Conservation (phyloP, 2,888 invertebrate species). For the Iselma pallidipennis region DNA sequence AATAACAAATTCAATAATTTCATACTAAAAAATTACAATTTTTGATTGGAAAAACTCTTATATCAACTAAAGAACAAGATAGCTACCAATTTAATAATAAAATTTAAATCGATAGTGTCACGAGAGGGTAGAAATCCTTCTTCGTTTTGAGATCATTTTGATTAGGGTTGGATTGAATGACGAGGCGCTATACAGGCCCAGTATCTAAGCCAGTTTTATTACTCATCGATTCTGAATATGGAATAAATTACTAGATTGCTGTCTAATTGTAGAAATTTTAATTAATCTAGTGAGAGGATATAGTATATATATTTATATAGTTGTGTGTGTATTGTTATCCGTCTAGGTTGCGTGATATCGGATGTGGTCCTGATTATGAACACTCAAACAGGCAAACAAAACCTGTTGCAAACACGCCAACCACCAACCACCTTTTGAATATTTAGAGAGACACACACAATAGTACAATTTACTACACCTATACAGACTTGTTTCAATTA, state of each 20-base stretch:
- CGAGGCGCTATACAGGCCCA: too few species aligned
- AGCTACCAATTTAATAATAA: not conserved
- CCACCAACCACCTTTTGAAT: constrained; percentile 20
- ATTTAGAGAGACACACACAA: constrained; percentile 24
- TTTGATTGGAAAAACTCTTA: too few species aligned
- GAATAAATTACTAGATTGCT: not conserved
- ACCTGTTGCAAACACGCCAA: constrained; percentile 27
- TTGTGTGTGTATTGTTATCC: not conserved
- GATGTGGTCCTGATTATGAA: constrained; percentile 22
- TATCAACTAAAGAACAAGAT: not conserved
- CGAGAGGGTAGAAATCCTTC: not conserved
- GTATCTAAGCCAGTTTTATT: not conserved
- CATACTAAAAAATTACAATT: too few species aligned
- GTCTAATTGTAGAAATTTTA: not conserved
- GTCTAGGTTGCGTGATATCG: constrained; percentile 16
- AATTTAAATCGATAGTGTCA: not conserved
- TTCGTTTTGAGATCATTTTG: not conserved
- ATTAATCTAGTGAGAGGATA: not conserved
- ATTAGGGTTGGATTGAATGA: not conserved
- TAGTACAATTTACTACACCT: constrained; percentile 16
- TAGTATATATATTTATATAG: too few species aligned
- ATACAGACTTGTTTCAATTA: constrained; percentile 17
- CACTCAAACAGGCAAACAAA: constrained; percentile 26
- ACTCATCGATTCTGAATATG: not conserved
- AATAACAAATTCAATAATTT: not conserved